Base-by-base conservation (phyloP, 1,140 invertebrate genomes). In the Lerema accius region DNA sequence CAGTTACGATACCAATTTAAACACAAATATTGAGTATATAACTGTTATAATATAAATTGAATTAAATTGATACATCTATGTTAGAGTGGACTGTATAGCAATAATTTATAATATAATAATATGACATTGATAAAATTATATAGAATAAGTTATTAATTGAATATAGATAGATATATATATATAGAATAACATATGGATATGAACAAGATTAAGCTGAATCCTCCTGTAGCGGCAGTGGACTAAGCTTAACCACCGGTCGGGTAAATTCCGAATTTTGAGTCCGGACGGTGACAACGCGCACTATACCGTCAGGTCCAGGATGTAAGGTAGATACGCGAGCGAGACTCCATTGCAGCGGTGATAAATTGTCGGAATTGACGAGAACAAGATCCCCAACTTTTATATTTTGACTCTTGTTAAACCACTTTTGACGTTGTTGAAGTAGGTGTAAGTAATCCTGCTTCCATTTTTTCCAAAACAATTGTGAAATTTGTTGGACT, bases 351-450 rank as follows among this genome's bases (percentile, higher is more conserved):
- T 53, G 32, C 10, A 51, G 10, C 1, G 49, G 32, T 0, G 28
- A 15, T 35, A 35, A 35, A 15, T 37, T 11, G 11, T 37, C 49
- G 0, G 49, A 51, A 13, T 39, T 15, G n/a, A 51, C 15, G 5
- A 51, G 13, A 19, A 51, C 49, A 51, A 51, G 49, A 15, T 51
- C 49, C 16, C 49, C 49, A 13, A 49, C 46, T 10, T 49, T 49
- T 3, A 49, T 14, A 28, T 49, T 49, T 10, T n/a, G 46, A 49
- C 15, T 15, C 10, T 32, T 32, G 13, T 11, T 11, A 7, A 37
- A 11, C 46, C 46, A 49, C 15, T 49, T 49, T 32, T 11, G 28
- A 11, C 46, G 23, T 14, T 32, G 23, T 16, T 49, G 46, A 2
- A 49, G 15, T 0, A 14, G 11, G 7, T 32, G 23, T 14, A 49